Conservation (phyloP, 2,888 invertebrate genomes). For the Cistogaster globosa region DNA sequence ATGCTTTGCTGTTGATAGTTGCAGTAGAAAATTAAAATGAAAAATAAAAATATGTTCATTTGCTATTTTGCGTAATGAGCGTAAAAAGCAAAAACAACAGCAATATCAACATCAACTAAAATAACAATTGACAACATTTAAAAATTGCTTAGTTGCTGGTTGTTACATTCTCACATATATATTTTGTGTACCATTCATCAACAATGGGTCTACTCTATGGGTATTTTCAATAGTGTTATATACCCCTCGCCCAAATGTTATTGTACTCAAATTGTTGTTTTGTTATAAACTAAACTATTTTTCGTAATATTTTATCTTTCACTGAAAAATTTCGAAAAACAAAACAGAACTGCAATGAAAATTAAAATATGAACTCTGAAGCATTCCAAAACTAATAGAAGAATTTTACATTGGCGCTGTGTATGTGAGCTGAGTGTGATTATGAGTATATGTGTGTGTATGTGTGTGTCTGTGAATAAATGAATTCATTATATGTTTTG, state of each 20-base stretch:
- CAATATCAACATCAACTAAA: neutral
- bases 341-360: constrained; percentile 15
- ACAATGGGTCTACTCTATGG: neutral
- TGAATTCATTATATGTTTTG: constrained; percentile 32
- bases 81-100: constrained; percentile 51
- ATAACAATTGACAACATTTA: constrained; percentile 53
- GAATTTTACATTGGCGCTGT: constrained; percentile 17
- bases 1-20: too few relatives aligned
- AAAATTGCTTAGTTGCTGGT: constrained; percentile 56
- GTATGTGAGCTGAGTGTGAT: neutral
- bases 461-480: neutral
- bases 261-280: constrained; percentile 15
- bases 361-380: constrained; percentile 48
- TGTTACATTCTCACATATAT: constrained; percentile 13
- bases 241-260: neutral
- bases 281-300: constrained; percentile 26
- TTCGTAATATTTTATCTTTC: constrained; percentile 22
- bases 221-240: neutral
- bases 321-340: constrained; percentile 5
- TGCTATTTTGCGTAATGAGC: constrained; percentile 75
- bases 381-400: constrained; percentile 64
- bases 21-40: neutral
- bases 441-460: neutral
- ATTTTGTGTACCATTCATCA: neutral
- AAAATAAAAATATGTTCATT: constrained; percentile 31